A percentile compares a stretch with the other conserved stretches of the same genome.
Conservation (phyloP, 1,140 invertebrate species). For the Ostrea denselamellosa region DNA sequence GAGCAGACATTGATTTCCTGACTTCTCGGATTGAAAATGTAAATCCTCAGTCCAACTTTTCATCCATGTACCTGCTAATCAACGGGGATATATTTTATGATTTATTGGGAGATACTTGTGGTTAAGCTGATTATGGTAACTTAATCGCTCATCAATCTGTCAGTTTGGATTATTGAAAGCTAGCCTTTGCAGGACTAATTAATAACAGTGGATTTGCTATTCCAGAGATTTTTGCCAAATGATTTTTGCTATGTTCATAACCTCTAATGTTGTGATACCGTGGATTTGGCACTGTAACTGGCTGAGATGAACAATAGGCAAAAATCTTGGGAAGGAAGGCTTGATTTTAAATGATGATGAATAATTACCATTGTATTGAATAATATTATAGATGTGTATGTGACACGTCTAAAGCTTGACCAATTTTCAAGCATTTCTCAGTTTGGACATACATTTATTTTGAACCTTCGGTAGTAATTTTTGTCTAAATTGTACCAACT, state of each 20-base stretch:
- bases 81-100: conserved; percentile 29
- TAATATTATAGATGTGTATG: too few relatives aligned
- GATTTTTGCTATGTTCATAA: conserved; percentile 3
- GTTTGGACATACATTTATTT: too few relatives aligned
- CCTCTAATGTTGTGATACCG: neutral
- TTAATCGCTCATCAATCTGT: conserved; percentile 35
- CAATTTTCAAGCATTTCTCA: too few relatives aligned
- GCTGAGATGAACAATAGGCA: neutral
- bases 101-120: conserved; percentile 26
- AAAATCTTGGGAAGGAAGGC: too few relatives aligned
- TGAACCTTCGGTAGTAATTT: too few relatives aligned
- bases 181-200: conserved; percentile 33
- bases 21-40: conserved; percentile 22
- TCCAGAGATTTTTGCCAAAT: conserved; percentile 3
- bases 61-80: conserved; percentile 36
- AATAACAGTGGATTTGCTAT: conserved; percentile 7
- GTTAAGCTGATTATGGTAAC: conserved; percentile 19
- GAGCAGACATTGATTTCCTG: conserved; percentile 9
- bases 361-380: too few relatives aligned
- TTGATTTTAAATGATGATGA: too few relatives aligned
- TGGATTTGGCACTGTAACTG: neutral
- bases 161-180: conserved; percentile 31
- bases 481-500: too few relatives aligned
- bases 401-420: too few relatives aligned
- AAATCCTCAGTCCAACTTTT: conserved; percentile 9